Evolutionary conservation across 1,140 invertebrate genomes (phyloP), one percentile per base, ranked within the genome.

Genomic region (Aleiodes sp.): DNA sequence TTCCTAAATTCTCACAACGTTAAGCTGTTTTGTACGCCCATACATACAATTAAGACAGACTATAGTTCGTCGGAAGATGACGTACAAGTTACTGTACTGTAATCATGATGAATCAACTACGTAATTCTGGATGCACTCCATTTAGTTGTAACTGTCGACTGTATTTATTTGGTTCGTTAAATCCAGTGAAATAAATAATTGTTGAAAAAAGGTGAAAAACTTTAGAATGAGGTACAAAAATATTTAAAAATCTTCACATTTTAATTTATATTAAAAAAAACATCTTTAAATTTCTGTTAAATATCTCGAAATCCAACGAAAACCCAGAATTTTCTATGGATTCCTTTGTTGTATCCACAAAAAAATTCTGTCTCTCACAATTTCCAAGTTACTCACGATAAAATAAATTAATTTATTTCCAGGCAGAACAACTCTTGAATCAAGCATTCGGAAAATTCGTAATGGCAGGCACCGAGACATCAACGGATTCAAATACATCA

Each of bases 351-450:
- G 33, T 37, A 29, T 14, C 39, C 26, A 31, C 19, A 12, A 6
- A n/a, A 56, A 33, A 35, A 31, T 33, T 9, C 41, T 6, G n/a
- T 26, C 6, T 26, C 21, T 29, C 31, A 43, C 1, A 16, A 7
- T 31, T 43, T 46, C n/a, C n/a, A n/a, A n/a, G n/a, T n/a, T n/a
- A n/a, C n/a, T n/a, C n/a, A n/a, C n/a, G n/a, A n/a, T n/a, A n/a
- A n/a, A n/a, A n/a, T n/a, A n/a, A n/a, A n/a, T n/a, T n/a, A n/a
- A n/a, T n/a, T 24, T 12, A 57, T 19, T 14, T 61, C 56, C 52
- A 75, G 74, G 69, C 73, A 21, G 72, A 73, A 33, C 60, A 71
- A n/a, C 64, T 72, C 19, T 14, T 73, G 59, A 68, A 75, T 65
- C 74, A 72, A 46, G 74, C 72, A 31, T 75, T 73, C 37, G 72